Evolutionary conservation across 2,888 invertebrate genomes (phyloP).

Genomic region (Diarsia brunnea): DNA sequence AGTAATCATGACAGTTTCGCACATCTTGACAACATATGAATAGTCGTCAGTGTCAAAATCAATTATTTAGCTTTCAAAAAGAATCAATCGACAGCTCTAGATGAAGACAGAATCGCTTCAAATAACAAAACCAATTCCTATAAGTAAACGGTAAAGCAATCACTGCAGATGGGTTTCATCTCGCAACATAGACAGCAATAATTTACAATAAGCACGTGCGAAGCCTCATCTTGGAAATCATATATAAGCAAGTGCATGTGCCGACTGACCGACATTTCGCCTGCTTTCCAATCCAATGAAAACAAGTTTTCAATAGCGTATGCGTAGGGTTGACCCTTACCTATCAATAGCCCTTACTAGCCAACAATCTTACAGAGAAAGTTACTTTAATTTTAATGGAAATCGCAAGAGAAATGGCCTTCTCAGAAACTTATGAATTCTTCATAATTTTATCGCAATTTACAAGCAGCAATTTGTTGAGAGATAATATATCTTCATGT

Average conservation of each 20-base stretch:
- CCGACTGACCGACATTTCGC: conserved; percentile 71
- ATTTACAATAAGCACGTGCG: conserved; percentile 52
- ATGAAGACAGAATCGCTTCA: conserved; percentile 20
- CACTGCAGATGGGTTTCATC: conserved; percentile 43
- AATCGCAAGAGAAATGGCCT: conserved; percentile 56
- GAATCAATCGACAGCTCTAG: conserved; percentile 1
- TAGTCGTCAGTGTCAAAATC: neutral
- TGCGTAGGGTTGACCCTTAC: conserved; percentile 63
- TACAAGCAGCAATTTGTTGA: conserved; percentile 36
- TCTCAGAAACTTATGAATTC: conserved; percentile 38
- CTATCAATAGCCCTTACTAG: conserved; percentile 64
- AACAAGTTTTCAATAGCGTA: conserved; percentile 66
- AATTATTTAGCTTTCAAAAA: conserved; percentile 5
- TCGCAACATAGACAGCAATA: conserved; percentile 33
- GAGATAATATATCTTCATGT: conserved; percentile 34
- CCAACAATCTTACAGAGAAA: conserved; percentile 61
- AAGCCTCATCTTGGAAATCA: conserved; percentile 52
- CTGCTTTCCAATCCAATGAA: conserved; percentile 71
- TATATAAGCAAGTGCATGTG: conserved; percentile 71
- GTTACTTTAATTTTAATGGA: conserved; percentile 63
- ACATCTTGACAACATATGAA: neutral
- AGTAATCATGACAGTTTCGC: neutral
- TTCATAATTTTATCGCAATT: conserved; percentile 46
- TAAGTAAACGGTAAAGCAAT: conserved; percentile 46
- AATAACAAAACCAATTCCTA: conserved; percentile 14